A percentile compares a stretch with the other conserved stretches of the same genome.
phyloP scores from a whole-genome alignment of 2,797 vertebrate species.

The Sebastes cheni region DNA sequence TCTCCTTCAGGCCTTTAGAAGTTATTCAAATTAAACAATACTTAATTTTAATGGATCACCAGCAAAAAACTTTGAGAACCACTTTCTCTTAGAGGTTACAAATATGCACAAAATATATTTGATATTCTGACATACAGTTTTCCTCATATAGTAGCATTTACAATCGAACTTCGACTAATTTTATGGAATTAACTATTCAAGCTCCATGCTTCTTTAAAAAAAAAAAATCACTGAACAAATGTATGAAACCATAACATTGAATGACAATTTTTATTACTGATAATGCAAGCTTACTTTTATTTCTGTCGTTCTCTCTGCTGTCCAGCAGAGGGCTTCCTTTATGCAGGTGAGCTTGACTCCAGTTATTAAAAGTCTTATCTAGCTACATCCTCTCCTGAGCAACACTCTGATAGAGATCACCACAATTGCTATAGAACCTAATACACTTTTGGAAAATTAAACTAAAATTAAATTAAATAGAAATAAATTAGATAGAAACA shows the following conservation, averaged over 20 bases:
- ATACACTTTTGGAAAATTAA: not conserved
- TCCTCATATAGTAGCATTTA: not conserved
- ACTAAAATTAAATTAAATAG: no score
- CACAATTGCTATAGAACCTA: not conserved
- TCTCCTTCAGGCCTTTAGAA: not conserved
- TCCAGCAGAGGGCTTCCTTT: slow-evolving; percentile 56
- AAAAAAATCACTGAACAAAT: not conserved
- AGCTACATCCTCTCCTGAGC: not conserved
- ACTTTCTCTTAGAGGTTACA: not conserved
- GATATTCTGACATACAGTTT: not conserved
- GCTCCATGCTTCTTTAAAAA: not conserved
- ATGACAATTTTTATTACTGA: not conserved
- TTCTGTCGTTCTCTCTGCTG: not conserved
- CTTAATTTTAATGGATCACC: not conserved
- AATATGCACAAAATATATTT: not conserved
- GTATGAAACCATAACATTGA: not conserved
- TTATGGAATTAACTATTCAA: not conserved
- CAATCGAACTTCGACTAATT: rapidly evolving
- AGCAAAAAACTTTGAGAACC: not conserved
- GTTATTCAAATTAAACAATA: not conserved
- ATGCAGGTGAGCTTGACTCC: not conserved
- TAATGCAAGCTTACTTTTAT: not conserved
- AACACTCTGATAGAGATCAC: not conserved
- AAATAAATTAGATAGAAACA: no score
- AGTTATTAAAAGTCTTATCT: not conserved